Evolutionary conservation across 2,113 vertebrate species (phyloP).

Genomic region (Antidorcas marsupialis): DNA sequence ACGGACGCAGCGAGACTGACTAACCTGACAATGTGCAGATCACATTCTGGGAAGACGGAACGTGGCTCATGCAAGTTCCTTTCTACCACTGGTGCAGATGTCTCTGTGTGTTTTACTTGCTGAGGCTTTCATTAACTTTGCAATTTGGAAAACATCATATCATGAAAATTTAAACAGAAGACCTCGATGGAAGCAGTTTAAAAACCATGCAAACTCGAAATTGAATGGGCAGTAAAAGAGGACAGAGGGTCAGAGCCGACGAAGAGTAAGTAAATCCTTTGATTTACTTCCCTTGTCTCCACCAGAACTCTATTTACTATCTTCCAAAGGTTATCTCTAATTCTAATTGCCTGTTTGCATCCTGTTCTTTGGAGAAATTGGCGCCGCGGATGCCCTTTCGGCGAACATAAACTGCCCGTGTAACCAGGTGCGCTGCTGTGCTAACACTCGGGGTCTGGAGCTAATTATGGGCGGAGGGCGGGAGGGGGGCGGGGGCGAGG

Average conservation of each 20-base stretch:
- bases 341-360: background rate
- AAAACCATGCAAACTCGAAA: background rate
- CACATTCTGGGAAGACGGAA: background rate
- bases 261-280: background rate
- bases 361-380: background rate
- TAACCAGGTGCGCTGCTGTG: background rate
- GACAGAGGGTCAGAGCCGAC: background rate
- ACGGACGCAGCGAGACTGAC: accelerated
- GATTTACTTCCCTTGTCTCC: background rate
- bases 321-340: conserved; percentile 28
- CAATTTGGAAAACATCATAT: background rate
- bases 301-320: background rate
- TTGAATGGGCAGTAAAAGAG: background rate
- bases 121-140: background rate
- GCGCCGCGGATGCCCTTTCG: background rate
- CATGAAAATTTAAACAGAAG: background rate
- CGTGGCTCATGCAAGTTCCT: background rate
- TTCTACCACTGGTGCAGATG: background rate
- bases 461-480: background rate
- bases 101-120: background rate
- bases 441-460: background rate
- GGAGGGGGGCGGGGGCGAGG: background rate
- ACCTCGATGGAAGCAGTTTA: background rate
- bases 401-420: background rate
- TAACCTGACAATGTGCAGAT: accelerated